These are phyloP conservation scores for Vulpes vulpes DNA, from an alignment of 2,113 vertebrate species.

Conservation along the genomic window DNA sequence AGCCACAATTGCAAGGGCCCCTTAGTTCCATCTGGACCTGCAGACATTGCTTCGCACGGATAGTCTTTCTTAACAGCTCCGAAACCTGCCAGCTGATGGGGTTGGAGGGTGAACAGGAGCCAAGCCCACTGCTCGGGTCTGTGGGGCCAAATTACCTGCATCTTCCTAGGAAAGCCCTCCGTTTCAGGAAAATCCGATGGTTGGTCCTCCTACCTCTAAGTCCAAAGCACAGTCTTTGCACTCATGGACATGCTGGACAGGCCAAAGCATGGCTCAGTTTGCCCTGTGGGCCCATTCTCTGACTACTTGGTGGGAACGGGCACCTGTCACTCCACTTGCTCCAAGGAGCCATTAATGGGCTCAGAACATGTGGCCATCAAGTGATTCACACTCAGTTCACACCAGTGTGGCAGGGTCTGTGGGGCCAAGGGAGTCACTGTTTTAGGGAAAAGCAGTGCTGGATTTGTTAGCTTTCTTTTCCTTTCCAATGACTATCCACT, in stretches of 20 bases:
- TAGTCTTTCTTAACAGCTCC: not conserved
- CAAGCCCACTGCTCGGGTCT: not conserved
- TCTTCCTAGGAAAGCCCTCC: not conserved
- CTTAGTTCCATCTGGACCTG: not conserved
- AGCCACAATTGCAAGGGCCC: not conserved
- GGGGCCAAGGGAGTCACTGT: not conserved
- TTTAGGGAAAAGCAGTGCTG: not conserved
- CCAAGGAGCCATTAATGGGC: not conserved
- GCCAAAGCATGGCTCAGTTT: not conserved
- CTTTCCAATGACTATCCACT: not conserved
- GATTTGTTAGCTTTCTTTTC: not conserved
- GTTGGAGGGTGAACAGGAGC: not conserved
- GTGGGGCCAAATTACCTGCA: not conserved
- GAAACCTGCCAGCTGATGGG: not conserved
- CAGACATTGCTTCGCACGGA: not conserved
- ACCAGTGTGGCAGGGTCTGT: accelerated
- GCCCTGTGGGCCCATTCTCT: not conserved
- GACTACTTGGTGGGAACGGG: not conserved
- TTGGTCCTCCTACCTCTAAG: not conserved
- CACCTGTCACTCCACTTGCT: not conserved
- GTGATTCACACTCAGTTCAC: accelerated
- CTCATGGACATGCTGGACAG: not conserved
- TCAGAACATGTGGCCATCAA: not conserved
- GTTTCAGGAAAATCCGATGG: not conserved
- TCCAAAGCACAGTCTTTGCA: not conserved